Percentiles rank a stretch among this genome's conserved stretches.
These are phyloP conservation scores for Halichoerus grypus DNA, from an alignment of 2,113 vertebrate genomes.

Conservation along the genomic window DNA sequence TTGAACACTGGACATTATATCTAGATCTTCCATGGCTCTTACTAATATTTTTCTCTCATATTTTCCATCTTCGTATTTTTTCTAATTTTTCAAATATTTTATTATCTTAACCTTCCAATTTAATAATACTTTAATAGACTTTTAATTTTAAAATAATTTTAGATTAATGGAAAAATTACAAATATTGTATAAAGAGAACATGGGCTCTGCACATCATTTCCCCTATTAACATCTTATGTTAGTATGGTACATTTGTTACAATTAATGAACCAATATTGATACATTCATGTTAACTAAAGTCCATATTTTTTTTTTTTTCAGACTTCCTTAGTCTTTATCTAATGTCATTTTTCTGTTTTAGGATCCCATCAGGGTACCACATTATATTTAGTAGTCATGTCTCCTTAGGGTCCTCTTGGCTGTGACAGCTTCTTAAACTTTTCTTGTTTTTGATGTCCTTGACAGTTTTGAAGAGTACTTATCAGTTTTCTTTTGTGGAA, in stretches of 20 bases:
- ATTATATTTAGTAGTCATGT: not conserved
- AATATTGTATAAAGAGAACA: not conserved
- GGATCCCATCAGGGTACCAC: not conserved
- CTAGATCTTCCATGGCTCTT: not conserved
- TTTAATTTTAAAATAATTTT: conserved; percentile 40
- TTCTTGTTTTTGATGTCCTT: not conserved
- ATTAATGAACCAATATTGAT: not conserved
- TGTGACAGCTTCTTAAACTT: not conserved
- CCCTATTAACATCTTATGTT: not conserved
- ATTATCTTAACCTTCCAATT: not conserved
- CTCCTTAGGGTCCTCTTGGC: not conserved
- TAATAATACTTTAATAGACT: not conserved
- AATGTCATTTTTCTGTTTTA: not conserved
- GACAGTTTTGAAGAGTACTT: not conserved
- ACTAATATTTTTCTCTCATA: not conserved
- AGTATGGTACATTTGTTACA: not conserved
- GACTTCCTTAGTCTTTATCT: not conserved
- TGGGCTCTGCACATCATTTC: not conserved
- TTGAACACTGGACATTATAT: not conserved
- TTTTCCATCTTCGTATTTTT: conserved; percentile 10
- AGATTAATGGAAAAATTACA: conserved; percentile 18
- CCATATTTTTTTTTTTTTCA: not conserved
- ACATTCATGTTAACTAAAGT: not conserved
- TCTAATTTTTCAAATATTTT: not conserved
- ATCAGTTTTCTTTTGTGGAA: not conserved